A percentile compares a stretch with the other conserved stretches of the same genome.
phyloP scores from a whole-genome alignment of 2,888 invertebrate species.

The Synergus itoensis region DNA sequence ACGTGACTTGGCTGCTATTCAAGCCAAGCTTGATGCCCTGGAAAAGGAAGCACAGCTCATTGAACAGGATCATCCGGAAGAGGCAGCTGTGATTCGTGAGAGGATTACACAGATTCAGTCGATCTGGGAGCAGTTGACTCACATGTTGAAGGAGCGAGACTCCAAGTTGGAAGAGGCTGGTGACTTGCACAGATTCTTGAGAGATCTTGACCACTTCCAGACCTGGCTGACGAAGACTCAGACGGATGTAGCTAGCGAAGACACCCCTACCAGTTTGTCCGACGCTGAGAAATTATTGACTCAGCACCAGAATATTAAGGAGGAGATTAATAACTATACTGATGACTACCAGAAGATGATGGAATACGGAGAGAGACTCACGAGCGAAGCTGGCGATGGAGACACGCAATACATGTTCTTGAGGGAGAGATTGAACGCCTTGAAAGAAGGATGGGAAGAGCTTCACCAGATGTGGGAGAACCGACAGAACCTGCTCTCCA shows the following conservation, averaged over 20 bases:
- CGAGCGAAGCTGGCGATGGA: conserved; percentile 87
- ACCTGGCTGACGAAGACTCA: conserved; percentile 99
- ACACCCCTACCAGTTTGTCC: conserved; percentile 93
- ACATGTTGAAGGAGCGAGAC: conserved; percentile 98
- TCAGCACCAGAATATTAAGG: conserved; percentile 98
- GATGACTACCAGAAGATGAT: conserved; percentile 99
- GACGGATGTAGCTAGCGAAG: conserved; percentile 99
- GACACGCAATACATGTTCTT: conserved; percentile 99
- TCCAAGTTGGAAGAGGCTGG: conserved; percentile 99
- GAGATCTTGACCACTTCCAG: conserved; percentile 99
- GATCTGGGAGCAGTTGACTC: conserved; percentile 98
- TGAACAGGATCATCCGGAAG: conserved; percentile 96
- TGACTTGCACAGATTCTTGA: conserved; percentile 97
- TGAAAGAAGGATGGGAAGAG: conserved; percentile 99
- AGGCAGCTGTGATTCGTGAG: conserved; percentile 93
- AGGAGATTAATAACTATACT: conserved; percentile 99
- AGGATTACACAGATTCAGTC: conserved; percentile 94
- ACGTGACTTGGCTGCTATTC: conserved; percentile 98
- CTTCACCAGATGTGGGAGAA: conserved; percentile 99
- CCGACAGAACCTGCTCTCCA: conserved; percentile 94
- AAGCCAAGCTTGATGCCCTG: conserved; percentile 96
- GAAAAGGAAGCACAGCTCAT: conserved; percentile 96
- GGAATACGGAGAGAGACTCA: conserved; percentile 98
- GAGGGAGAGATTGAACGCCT: conserved; percentile 96
- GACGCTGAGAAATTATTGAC: conserved; percentile 98